Evolutionary conservation across 2,797 vertebrate species (phyloP).

Genomic region (Pelochelys cantorii): DNA sequence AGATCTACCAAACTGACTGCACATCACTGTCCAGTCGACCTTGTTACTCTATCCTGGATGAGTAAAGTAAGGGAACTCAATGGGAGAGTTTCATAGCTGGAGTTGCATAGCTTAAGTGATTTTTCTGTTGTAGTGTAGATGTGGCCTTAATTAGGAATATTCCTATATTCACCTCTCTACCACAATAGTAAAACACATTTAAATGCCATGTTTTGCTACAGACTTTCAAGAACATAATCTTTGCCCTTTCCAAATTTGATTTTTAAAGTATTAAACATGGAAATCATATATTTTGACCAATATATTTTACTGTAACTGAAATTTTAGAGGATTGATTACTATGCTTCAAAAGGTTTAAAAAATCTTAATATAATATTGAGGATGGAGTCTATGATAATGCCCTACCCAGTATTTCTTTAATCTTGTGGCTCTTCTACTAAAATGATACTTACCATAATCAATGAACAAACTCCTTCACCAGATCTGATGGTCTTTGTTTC

Average conservation of each 20-base stretch:
- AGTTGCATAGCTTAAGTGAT: too few species aligned
- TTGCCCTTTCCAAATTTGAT: not conserved
- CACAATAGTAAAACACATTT: not conserved
- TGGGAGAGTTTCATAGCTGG: too few species aligned
- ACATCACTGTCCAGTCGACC: too few species aligned
- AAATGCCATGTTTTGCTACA: not conserved
- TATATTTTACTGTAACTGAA: not conserved
- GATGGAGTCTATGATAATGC: conserved; percentile 2
- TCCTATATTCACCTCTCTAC: not conserved
- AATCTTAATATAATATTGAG: conserved; percentile 8
- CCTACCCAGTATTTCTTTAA: conserved; percentile 20
- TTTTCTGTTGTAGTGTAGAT: too few species aligned
- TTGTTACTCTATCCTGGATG: too few species aligned
- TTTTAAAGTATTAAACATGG: conserved; percentile 10
- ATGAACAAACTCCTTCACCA: conserved; percentile 37
- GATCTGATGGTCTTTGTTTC: conserved; percentile 44
- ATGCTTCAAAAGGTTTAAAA: not conserved
- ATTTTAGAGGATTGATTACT: not conserved
- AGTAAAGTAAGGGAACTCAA: too few species aligned
- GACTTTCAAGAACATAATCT: conserved; percentile 9
- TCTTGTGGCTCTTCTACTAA: conserved; percentile 45
- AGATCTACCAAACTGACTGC: too few species aligned
- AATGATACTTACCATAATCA: conserved; percentile 52
- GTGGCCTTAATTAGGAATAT: conserved; percentile 34
- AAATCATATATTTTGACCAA: not conserved